Base-by-base conservation (phyloP, 2,113 vertebrate genomes). In the Prionailurus viverrinus region DNA sequence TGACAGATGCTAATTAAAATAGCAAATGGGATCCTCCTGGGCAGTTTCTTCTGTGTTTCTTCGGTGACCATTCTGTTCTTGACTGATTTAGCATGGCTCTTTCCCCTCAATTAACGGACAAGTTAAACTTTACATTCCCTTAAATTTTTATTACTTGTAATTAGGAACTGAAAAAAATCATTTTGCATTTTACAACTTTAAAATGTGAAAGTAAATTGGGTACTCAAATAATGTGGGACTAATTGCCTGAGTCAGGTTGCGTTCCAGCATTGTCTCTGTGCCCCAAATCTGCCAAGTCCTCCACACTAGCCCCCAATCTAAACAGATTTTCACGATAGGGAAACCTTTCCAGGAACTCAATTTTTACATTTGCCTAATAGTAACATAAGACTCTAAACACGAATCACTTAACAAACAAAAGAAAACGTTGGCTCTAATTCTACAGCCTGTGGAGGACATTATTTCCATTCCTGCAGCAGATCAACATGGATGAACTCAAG, bases 91-190 rank as follows among this genome's bases (percentile, higher is more conserved):
- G 95, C 98, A 97, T 96, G 93, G 84, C 98, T 98, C 91, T 98
- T 98, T 99, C 98, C 98, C 99, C 98, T 99, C 98, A 98, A 99
- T 99, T 99, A 99, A 98, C 91, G 97, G 98, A 95, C 91, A 98
- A 99, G 98, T 98, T 98, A 99, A 99, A 98, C 98, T 98, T 98
- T 98, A 98, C 98, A 98, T 98, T 98, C 96, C 89, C 91, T 97
- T 97, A 98, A 98, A 98, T 97, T 98, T 98, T 98, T 98, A 99
- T 98, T 98, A 98, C 98, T 98, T 39, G 13, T 99, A 98, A 98
- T 98, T 98, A 96, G 97, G 71, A 92, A 87, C 98, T 94, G 58
- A 95, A 98, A 98, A 98, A 98, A 98, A 95, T 78, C 95, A 97
- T 97, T 98, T 97, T 98, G 98, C 91, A 95, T 93, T 98, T 98